Evolutionary conservation across 2,888 invertebrate genomes (phyloP).

Genomic region (Drosophila infuscata): DNA sequence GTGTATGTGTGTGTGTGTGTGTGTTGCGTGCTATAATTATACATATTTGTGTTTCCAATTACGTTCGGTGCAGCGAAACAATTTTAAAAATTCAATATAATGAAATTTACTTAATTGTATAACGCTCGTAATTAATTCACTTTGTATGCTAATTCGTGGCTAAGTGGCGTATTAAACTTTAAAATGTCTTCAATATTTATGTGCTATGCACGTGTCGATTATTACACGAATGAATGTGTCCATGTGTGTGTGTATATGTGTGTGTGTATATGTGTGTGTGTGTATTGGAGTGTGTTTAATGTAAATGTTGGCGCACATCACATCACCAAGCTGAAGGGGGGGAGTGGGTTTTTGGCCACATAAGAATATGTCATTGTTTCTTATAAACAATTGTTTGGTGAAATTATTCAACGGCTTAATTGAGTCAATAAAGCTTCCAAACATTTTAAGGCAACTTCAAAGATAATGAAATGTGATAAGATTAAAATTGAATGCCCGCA

Average conservation of each 20-base stretch:
- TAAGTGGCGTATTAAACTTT: constrained; percentile 80
- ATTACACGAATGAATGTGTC: constrained; percentile 56
- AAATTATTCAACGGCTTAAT: constrained; percentile 64
- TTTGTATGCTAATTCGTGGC: constrained; percentile 81
- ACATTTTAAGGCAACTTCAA: constrained; percentile 37
- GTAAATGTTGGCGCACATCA: constrained; percentile 63
- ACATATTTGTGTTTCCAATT: constrained; percentile 77
- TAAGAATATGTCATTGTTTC: constrained; percentile 59
- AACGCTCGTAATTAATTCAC: constrained; percentile 82
- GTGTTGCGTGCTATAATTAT: constrained; percentile 61
- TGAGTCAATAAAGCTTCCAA: constrained; percentile 67
- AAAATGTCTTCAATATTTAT: constrained; percentile 81
- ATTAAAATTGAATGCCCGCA: constrained; percentile 37
- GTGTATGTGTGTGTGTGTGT: constrained; percentile 3
- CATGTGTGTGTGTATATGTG: constrained; percentile 3
- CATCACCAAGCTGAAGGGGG: constrained; percentile 32
- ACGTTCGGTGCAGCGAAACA: constrained; percentile 65
- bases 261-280: neutral
- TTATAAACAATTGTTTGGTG: constrained; percentile 39
- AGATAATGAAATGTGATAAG: constrained; percentile 50
- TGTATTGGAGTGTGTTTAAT: constrained; percentile 45
- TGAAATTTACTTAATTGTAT: constrained; percentile 83
- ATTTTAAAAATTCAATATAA: constrained; percentile 82
- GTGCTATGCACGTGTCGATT: constrained; percentile 75
- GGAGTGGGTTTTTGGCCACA: constrained; percentile 28